Percentiles rank a stretch among this genome's conserved stretches.
These are phyloP conservation scores for Molorchus minor DNA, from an alignment of 2,888 invertebrate genomes.

Conservation along the genomic window DNA sequence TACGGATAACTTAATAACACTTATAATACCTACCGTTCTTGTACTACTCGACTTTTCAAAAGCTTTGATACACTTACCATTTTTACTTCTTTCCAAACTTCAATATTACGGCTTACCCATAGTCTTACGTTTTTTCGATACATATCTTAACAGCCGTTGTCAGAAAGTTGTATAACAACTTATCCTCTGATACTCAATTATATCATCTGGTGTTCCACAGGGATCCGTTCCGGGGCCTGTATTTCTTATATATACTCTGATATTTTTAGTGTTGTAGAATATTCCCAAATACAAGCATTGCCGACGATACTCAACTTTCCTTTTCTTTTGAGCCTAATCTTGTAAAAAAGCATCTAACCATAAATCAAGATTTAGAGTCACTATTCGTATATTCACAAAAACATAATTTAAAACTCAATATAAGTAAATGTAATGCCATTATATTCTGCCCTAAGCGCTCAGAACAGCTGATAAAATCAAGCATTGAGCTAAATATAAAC, in stretches of 20 bases:
- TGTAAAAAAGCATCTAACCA: not conserved
- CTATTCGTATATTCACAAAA: not conserved
- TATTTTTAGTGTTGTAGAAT: not conserved
- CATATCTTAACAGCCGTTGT: no score
- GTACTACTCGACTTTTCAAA: no score
- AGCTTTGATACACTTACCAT: no score
- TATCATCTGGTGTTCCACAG: slow-evolving; percentile 2
- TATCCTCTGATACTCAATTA: not conserved
- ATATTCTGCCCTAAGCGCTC: not conserved
- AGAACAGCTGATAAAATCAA: not conserved
- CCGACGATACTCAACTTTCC: slow-evolving; percentile 9
- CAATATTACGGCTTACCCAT: no score
- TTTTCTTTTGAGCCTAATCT: not conserved
- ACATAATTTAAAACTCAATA: slow-evolving; percentile 4
- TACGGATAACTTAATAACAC: no score
- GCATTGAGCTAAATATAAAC: not conserved
- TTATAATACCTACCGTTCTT: no score
- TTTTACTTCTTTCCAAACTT: no score
- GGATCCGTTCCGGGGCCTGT: slow-evolving; percentile 4
- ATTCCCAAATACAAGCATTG: slow-evolving; percentile 1
- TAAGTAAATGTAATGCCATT: not conserved
- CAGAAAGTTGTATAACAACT: not conserved
- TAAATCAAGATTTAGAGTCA: not conserved
- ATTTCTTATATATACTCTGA: slow-evolving; percentile 6
- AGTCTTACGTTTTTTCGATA: no score